A percentile compares a stretch with the other conserved stretches of the same genome.
Conservation (phyloP, 1,140 invertebrate species). For the Eupristina koningsbergeri region DNA sequence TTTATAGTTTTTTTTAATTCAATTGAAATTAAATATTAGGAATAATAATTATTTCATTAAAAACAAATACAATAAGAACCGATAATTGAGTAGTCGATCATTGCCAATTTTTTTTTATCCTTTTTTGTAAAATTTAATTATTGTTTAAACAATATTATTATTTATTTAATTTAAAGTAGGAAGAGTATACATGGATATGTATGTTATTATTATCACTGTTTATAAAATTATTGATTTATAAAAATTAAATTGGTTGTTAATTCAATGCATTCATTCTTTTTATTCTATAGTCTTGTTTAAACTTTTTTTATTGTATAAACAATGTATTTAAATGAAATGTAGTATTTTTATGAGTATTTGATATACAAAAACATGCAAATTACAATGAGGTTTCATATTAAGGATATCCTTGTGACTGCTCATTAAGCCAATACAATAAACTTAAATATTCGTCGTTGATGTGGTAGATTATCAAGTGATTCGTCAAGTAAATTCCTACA, state of each 20-base stretch:
- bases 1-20: too few species aligned
- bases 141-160: too few species aligned
- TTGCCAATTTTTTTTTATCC: too few species aligned
- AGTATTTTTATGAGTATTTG: not conserved
- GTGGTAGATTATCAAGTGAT: conserved; percentile 29
- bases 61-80: too few species aligned
- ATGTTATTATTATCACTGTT: too few species aligned
- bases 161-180: not conserved
- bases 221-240: too few species aligned
- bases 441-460: conserved; percentile 3
- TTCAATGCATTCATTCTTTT: not conserved
- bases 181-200: too few species aligned
- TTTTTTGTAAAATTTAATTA: too few species aligned
- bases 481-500: conserved; percentile 35
- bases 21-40: too few species aligned
- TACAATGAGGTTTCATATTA: not conserved
- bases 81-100: too few species aligned
- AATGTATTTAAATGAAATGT: conserved; percentile 6
- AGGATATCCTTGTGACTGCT: conserved; percentile 21
- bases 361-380: conserved; percentile 4
- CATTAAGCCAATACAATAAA: conserved; percentile 38
- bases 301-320: not conserved
- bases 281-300: too few species aligned
- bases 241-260: not conserved
- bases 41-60: too few species aligned